Base-by-base conservation (phyloP, 2,888 invertebrate genomes). In the Polymixis lichenea region DNA sequence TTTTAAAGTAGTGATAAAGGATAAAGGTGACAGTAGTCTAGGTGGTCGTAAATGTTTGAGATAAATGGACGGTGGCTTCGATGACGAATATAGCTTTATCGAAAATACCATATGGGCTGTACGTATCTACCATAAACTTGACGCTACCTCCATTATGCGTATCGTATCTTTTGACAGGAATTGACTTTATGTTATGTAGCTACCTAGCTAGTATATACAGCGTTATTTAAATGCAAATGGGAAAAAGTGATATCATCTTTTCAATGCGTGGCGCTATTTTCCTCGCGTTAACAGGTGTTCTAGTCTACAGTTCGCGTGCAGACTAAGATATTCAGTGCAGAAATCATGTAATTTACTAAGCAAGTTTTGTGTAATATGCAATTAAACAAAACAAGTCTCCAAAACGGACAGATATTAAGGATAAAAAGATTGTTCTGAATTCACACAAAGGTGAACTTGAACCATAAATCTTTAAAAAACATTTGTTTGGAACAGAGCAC, bases 21-120 rank as follows among this genome's bases (percentile, higher is more conserved):
- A 86, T 87, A 86, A 86, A 76, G 68, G 55, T 86, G 80, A 77
- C 82, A 77, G 72, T 82, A 71, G 85, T 85, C 88, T 90, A 84
- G 92, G 93, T 93, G 93, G 94, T 91, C 91, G 88, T 88, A 90
- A 91, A 92, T 90, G 89, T 86, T 80, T 87, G 85, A 82, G 92
- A 93, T 92, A 92, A 91, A 83, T 80, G 75, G 79, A 82, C 75
- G 86, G 81, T 82, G 76, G 61, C 77, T 86, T 86, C 76, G 86
- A 89, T 89, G 90, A 90, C 85, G 80, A 89, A 89, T 89, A 86
- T 75, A 75, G 78, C 80, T 83, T 90, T 89, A 88, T 82, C 86
- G 62, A 85, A 78, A 83, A 80, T 82, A 76, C 80, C 66, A 80
- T 81, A 83, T 75, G 62, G 75, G 69, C 70, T 66, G 68, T 82